Base-by-base conservation (phyloP, 2,888 invertebrate species). In the Ormyrus rosae region DNA sequence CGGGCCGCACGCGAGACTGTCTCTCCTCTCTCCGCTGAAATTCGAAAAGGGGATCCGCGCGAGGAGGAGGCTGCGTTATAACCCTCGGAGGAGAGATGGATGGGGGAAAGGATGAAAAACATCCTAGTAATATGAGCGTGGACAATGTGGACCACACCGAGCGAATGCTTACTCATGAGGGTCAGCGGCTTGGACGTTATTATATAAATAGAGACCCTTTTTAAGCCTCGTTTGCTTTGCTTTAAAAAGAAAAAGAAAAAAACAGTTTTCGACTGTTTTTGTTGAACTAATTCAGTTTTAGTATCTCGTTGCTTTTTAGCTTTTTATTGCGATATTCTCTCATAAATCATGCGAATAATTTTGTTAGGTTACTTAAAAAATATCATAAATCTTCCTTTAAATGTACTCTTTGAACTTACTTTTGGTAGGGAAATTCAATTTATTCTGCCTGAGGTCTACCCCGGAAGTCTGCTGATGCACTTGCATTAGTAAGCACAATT, bases 111-210 rank as follows among this genome's bases (percentile, higher is more conserved):
- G 34, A 10, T 34, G 10, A 9, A 19, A 34, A 6, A 34, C 34
- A 60, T 88, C 87, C 87, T 84, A 87, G 87, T 88, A 89, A 89
- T 89, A 89, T 88, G 86, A 87, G 86, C 86, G 85, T 86, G 86
- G 85, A 88, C 88, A 88, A 87, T 88, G 87, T 86, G 87, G 88
- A 88, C 89, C 88, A 89, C 88, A 88, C 87, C 83, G 87, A 84
- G 86, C 84, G 85, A 86, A 11, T 58, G 34, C 13, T 46, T 58
- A 8, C 50, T 61, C 6, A 56, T 68, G 9, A 51, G n/a, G 4
- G 10, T 58, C n/a, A 58, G n/a, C n/a, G 58, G n/a, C n/a, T 10
- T n/a, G 10, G 10, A 53, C 58, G 4, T 58, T n/a, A 56, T 11
- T n/a, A n/a, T 58, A 58, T 6, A 58, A n/a, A n/a, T 58, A n/a